Evolutionary conservation across 2,113 vertebrate genomes (phyloP).

Genomic region (Chroicocephalus ridibundus): DNA sequence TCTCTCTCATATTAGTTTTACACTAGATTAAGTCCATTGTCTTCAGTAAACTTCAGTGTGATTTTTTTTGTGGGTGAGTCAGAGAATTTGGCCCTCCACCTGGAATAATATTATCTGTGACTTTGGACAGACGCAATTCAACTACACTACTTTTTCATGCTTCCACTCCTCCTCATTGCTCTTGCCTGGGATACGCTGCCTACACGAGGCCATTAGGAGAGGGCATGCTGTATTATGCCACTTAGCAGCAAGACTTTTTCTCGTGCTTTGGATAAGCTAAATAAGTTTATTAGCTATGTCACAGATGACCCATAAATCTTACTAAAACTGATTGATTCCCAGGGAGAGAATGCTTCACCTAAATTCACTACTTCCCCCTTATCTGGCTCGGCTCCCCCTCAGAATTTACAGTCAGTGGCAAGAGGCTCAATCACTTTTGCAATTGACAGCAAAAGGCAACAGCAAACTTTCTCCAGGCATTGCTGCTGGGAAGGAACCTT

Average conservation of each 20-base stretch:
- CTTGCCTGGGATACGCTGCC: neutral
- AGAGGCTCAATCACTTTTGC: neutral
- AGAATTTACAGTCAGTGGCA: neutral
- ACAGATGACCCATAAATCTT: neutral
- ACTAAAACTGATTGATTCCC: neutral
- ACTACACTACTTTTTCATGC: neutral
- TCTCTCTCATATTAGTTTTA: neutral
- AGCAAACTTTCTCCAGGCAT: neutral
- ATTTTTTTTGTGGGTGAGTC: neutral
- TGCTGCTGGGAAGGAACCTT: neutral
- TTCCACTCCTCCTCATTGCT: neutral
- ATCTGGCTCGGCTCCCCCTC: neutral
- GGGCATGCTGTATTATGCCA: neutral
- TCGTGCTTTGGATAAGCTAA: neutral
- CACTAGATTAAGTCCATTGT: neutral
- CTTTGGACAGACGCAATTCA: neutral
- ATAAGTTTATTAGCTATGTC: neutral
- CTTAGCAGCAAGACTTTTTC: neutral
- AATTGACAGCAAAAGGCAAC: neutral
- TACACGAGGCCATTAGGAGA: neutral
- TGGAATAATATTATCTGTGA: neutral
- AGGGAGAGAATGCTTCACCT: neutral
- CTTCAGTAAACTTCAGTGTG: neutral
- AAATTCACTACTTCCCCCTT: slow-evolving; percentile 8
- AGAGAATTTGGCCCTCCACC: slow-evolving; percentile 21